Evolutionary conservation across 2,888 invertebrate species (phyloP).

Genomic region (Anagyrus pseudococci): DNA sequence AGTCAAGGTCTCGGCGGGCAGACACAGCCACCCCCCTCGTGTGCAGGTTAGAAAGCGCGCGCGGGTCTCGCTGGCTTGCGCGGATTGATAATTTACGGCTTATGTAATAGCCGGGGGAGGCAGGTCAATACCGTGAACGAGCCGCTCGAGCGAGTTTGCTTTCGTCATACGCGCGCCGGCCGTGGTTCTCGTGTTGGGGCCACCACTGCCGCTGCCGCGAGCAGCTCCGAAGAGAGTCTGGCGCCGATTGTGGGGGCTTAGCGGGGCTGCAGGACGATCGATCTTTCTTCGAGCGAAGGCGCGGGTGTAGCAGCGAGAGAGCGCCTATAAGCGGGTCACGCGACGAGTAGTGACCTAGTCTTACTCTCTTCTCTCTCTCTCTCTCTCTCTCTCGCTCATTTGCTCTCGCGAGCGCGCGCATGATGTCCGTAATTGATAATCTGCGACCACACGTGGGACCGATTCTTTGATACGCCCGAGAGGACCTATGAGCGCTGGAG

Average conservation of each 20-base stretch:
- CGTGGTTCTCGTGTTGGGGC: conserved; percentile 34
- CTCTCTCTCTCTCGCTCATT: too few species aligned
- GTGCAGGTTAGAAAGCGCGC: too few species aligned
- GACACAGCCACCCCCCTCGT: too few species aligned
- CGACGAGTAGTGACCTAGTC: neutral
- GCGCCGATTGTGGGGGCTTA: neutral
- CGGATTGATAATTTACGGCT: conserved; percentile 42
- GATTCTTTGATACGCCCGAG: too few species aligned
- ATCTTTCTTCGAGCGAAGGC: conserved; percentile 8
- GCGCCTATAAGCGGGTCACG: conserved; percentile 14
- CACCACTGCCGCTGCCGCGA: neutral
- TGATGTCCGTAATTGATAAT: too few species aligned
- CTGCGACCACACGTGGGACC: too few species aligned
- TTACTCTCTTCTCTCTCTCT: too few species aligned
- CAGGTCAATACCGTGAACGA: conserved; percentile 54
- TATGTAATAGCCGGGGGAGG: conserved; percentile 56
- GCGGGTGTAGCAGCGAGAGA: conserved; percentile 5
- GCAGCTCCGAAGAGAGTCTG: neutral
- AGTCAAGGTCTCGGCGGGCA: too few species aligned
- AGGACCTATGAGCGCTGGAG: too few species aligned
- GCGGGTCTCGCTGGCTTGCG: too few species aligned
- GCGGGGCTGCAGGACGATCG: conserved; percentile 3
- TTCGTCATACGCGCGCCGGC: neutral
- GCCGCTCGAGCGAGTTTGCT: neutral
- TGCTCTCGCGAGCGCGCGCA: too few species aligned